phyloP scores from a whole-genome alignment of 2,888 invertebrate genomes.

The Dynastes maya region DNA sequence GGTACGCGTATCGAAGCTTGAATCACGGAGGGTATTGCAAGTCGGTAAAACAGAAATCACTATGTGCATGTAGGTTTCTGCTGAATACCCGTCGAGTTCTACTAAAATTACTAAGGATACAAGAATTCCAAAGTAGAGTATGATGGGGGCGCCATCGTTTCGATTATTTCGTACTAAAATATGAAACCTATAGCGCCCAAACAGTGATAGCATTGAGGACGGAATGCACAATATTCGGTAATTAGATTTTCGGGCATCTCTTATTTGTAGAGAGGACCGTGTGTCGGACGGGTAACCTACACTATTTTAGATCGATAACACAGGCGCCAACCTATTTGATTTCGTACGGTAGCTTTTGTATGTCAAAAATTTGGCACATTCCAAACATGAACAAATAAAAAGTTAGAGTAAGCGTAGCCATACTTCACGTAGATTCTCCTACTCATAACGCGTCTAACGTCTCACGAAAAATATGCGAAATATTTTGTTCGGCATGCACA shows the following conservation, averaged over 20 bases:
- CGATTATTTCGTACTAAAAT: background rate
- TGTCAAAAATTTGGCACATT: too few relatives aligned
- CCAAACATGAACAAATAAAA: background rate
- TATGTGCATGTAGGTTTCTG: too few relatives aligned
- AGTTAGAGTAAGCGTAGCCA: background rate
- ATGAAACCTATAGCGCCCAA: background rate
- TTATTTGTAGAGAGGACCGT: constrained; percentile 4
- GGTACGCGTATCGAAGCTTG: too few relatives aligned
- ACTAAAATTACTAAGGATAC: too few relatives aligned
- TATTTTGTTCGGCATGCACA: background rate
- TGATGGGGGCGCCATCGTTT: background rate
- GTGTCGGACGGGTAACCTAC: constrained; percentile 1
- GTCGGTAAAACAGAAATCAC: too few relatives aligned
- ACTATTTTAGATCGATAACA: constrained; percentile 34
- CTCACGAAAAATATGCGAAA: constrained; percentile 28
- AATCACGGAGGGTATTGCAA: too few relatives aligned
- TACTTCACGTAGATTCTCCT: background rate
- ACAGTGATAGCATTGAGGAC: background rate
- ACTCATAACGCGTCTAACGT: background rate
- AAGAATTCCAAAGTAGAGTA: too few relatives aligned
- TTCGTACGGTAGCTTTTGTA: background rate
- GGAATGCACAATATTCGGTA: constrained; percentile 33
- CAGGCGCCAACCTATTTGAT: constrained; percentile 21
- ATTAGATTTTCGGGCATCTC: constrained; percentile 40
- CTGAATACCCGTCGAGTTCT: too few relatives aligned